Percentiles rank a stretch among this genome's conserved stretches.
These are phyloP conservation scores for Rugalucina vietnamica DNA, from an alignment of 2,888 invertebrate species.

Conservation along the genomic window DNA sequence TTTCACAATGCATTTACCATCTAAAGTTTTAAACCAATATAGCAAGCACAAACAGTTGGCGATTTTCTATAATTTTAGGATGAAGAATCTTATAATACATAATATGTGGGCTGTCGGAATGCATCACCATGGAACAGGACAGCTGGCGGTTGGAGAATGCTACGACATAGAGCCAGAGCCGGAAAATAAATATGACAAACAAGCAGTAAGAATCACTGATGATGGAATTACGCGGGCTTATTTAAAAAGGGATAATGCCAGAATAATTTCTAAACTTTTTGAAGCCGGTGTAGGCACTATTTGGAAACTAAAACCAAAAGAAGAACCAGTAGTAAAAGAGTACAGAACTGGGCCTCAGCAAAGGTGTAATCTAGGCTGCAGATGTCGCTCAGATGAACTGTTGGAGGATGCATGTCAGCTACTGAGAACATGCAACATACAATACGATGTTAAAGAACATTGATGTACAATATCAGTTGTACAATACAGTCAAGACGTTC, in stretches of 20 bases:
- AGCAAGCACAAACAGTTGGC: too few relatives aligned
- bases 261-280: not conserved
- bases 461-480: too few relatives aligned
- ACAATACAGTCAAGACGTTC: too few relatives aligned
- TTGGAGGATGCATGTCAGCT: not conserved
- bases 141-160: not conserved
- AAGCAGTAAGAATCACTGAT: constrained; percentile 8
- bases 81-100: constrained; percentile 1
- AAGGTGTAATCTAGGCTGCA: constrained; percentile 13
- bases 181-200: constrained; percentile 1
- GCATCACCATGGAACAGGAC: not conserved
- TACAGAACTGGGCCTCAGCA: constrained; percentile 16
- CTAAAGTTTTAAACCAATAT: too few relatives aligned
- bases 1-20: too few relatives aligned
- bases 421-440: not conserved
- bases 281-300: not conserved
- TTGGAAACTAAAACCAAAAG: constrained; percentile 18
- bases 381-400: not conserved
- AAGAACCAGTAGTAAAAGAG: not conserved
- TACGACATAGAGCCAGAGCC: not conserved
- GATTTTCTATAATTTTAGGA: constrained; percentile 29
- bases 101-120: constrained; percentile 6
- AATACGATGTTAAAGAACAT: not conserved
- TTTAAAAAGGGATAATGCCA: constrained; percentile 11
- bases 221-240: constrained; percentile 3